Evolutionary conservation across 2,797 vertebrate genomes (phyloP), one percentile per base, ranked within the genome.

Genomic region (Odontamblyopus rebecca): DNA sequence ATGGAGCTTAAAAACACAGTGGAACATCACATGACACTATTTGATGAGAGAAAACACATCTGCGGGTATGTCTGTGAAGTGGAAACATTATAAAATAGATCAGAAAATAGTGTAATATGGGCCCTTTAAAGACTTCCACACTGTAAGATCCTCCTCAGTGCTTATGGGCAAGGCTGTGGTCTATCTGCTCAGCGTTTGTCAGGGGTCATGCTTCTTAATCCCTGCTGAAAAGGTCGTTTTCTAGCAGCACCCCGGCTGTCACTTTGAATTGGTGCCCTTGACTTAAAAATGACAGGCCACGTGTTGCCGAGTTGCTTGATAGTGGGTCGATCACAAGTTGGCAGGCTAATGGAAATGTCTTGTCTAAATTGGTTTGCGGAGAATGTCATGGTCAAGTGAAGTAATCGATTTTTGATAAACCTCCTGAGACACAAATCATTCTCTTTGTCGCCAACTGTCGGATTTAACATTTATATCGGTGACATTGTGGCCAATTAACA

Each of bases 351-450:
- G 44, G 44, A 66, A 66, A 66, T 66, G 64, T 50, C 64, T 15
- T 54, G 65, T 72, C 48, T 32, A 15, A 70, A 76, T 78, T 65
- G 67, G 26, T 64, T 44, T 72, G 32, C 66, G 26, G 70, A 16
- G 13, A 72, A 71, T 2, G 2, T 51, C 27, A 11, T 48, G 64
- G 41, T 38, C 50, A 61, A 57, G 35, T 67, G 32, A 70, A 35
- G 62, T 70, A 57, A 65, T 63, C 50, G 73, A 77, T 77, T 67
- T 70, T 27, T 5, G 29, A 26, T 35, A n/a, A n/a, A 32, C 50
- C 26, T 57, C 26, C 1, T 0, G 50, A 51, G 66, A 60, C 3
- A 53, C 59, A 53, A 62, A 13, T 76, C n/a, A 61, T 48, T 41
- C 30, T 8, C 1, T 72, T 5, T 68, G 68, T 69, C 77, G 48